Percentiles rank a stretch among this genome's conserved stretches.
Evolutionary conservation across 2,797 vertebrate species (phyloP).

Genomic region (Notoglanidium macrostoma): DNA sequence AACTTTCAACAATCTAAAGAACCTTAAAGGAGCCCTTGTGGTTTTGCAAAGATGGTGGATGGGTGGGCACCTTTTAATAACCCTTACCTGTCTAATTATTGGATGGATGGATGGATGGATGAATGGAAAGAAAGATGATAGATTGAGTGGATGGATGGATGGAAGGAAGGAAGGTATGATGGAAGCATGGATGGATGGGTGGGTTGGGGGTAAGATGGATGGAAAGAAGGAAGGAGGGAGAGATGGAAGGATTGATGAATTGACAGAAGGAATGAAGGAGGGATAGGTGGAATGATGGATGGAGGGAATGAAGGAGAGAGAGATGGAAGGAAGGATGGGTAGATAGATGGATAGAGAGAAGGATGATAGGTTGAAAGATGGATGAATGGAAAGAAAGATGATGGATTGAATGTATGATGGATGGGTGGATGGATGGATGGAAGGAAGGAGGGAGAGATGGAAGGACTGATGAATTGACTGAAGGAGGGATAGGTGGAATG

Average conservation of each 20-base stretch:
- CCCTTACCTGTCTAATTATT: no score
- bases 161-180: neutral
- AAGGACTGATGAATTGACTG: neutral
- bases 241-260: neutral
- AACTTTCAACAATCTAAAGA: constrained; percentile 2
- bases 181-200: neutral
- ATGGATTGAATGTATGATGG: neutral
- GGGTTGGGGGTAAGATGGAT: neutral
- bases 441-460: neutral
- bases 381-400: neutral
- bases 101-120: neutral
- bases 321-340: neutral
- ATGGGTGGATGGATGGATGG: neutral
- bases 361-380: no score
- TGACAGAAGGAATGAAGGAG: no score
- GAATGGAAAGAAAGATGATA: neutral
- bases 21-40: neutral
- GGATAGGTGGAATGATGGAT: neutral
- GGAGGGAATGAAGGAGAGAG: neutral
- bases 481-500: neutral
- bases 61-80: no score
- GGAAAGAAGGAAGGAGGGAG: no score
- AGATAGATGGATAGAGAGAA: neutral
- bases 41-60: neutral
- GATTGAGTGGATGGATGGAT: no score